Evolutionary conservation across 2,113 vertebrate species (phyloP).

Genomic region (Struthidea cinerea): DNA sequence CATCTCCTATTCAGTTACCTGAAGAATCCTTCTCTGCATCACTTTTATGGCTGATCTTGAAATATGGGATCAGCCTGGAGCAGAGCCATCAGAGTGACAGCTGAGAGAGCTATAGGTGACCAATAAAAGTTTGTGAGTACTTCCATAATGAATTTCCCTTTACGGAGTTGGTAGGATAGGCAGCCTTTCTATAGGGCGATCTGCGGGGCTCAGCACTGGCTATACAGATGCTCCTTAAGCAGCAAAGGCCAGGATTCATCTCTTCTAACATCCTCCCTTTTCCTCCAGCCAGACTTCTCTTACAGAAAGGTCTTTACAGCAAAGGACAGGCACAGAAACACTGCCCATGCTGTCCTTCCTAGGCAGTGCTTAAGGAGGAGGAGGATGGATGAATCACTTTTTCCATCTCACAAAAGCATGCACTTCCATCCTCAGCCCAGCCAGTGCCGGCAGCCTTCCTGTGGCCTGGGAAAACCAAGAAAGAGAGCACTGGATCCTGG

Average conservation of each 20-base stretch:
- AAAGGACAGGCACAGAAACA: background rate
- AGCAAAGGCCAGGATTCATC: background rate
- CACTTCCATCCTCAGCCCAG: background rate
- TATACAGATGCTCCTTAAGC: background rate
- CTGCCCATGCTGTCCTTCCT: background rate
- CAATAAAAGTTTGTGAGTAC: background rate
- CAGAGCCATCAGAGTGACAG: background rate
- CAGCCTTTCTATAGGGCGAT: background rate
- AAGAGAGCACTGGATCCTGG: background rate
- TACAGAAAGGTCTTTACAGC: background rate
- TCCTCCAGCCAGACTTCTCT: background rate
- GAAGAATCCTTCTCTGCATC: background rate
- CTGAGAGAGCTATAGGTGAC: background rate
- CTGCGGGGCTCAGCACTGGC: background rate
- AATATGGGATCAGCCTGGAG: background rate
- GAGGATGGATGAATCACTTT: slow-evolving; percentile 7
- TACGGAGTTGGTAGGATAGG: background rate
- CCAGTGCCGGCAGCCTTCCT: background rate
- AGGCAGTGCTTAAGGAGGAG: background rate
- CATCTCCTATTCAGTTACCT: background rate
- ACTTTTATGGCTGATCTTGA: background rate
- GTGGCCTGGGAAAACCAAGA: background rate
- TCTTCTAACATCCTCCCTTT: background rate
- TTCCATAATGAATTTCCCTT: background rate
- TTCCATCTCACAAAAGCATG: background rate